Percentiles rank a stretch among this genome's conserved stretches.
Conservation (phyloP, 2,113 vertebrate species). For the Eurystomus gularis region DNA sequence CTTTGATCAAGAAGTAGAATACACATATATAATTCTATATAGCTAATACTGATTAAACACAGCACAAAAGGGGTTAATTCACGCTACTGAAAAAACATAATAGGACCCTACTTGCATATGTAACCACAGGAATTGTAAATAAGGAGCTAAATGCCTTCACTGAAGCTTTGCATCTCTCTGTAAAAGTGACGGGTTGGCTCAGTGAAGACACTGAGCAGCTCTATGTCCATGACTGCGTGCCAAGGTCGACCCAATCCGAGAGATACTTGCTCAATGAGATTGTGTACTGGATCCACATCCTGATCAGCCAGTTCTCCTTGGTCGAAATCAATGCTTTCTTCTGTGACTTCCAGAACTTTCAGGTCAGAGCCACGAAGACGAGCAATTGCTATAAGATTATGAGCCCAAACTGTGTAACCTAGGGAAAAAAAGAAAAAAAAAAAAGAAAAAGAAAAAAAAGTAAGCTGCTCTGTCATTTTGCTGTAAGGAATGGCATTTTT, state of each 20-base stretch:
- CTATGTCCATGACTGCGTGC: conserved; percentile 92
- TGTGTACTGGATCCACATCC: conserved; percentile 93
- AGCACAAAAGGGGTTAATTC: conserved; percentile 88
- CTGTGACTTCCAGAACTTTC: conserved; percentile 90
- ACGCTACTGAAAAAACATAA: conserved; percentile 83
- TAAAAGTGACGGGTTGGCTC: conserved; percentile 97
- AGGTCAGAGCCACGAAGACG: conserved; percentile 94
- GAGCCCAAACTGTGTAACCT: conserved; percentile 98
- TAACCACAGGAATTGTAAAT: conserved; percentile 83
- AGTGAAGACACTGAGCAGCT: conserved; percentile 86
- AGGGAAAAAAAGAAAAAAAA: background rate
- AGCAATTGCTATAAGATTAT: conserved; percentile 97
- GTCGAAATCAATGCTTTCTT: conserved; percentile 98
- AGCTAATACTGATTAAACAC: conserved; percentile 95
- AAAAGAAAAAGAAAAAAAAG: background rate
- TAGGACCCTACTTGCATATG: conserved; percentile 86
- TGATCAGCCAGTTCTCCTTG: conserved; percentile 89
- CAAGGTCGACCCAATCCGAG: conserved; percentile 91
- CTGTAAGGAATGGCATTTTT: background rate
- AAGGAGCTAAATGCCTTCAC: conserved; percentile 90
- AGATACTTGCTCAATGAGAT: conserved; percentile 97
- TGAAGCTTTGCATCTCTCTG: conserved; percentile 95
- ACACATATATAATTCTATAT: conserved; percentile 93
- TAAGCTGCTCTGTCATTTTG: background rate
- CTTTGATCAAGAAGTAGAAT: conserved; percentile 91